Percentiles rank a stretch among this genome's conserved stretches.
Conservation (phyloP, 2,888 invertebrate genomes). For the Acrobasis repandana region DNA sequence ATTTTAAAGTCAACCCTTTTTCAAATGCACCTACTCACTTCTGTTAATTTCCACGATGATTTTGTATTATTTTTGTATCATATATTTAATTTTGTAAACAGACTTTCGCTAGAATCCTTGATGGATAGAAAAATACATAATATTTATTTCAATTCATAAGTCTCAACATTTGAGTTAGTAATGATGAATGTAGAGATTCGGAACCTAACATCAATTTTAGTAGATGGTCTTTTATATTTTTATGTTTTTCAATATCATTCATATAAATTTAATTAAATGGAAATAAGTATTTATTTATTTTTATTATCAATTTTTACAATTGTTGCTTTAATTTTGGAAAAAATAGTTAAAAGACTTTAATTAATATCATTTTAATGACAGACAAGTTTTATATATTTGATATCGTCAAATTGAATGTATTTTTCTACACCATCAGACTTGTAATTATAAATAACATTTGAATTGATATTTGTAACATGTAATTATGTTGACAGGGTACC, state of each 20-base stretch:
- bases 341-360: too few species aligned
- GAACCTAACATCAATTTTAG: too few species aligned
- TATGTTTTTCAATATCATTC: too few species aligned
- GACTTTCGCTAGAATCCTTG: neutral
- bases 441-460: conserved; percentile 30
- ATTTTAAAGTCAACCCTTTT: neutral
- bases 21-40: neutral
- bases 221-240: too few species aligned
- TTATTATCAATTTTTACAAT: too few species aligned
- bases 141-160: neutral
- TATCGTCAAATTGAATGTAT: neutral
- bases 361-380: too few species aligned
- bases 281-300: too few species aligned
- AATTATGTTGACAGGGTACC: conserved; percentile 65
- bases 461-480: conserved; percentile 41
- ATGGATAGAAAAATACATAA: neutral
- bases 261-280: too few species aligned
- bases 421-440: neutral
- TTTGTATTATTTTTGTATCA: neutral
- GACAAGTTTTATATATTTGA: too few species aligned
- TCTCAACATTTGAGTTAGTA: too few species aligned
- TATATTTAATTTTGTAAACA: neutral
- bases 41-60: neutral
- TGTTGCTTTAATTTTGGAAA: too few species aligned
- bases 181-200: too few species aligned